phyloP scores from a whole-genome alignment of 2,113 vertebrate genomes.

The Pipra filicauda region DNA sequence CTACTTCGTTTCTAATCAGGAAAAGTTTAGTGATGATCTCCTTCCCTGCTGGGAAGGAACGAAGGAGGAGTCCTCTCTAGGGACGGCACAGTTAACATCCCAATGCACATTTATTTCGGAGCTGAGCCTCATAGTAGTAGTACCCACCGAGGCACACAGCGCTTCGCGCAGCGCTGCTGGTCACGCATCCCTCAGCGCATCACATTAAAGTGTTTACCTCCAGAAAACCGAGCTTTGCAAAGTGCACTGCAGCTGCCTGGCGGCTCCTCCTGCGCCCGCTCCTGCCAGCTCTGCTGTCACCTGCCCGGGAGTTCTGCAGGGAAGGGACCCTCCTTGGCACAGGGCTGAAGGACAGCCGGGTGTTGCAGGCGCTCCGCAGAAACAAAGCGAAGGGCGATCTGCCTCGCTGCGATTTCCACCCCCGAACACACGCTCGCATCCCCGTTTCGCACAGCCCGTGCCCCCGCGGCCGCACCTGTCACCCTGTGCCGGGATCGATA shows the following conservation, averaged over 20 bases:
- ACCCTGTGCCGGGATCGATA: background rate
- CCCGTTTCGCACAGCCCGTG: rapidly evolving
- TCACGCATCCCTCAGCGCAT: background rate
- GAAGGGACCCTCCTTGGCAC: background rate
- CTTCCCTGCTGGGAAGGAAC: constrained; percentile 23
- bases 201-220: background rate
- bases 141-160: background rate
- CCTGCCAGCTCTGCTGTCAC: background rate
- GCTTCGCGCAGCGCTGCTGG: background rate
- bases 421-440: rapidly evolving
- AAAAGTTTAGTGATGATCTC: constrained; percentile 28
- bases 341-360: background rate
- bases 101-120: background rate
- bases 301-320: background rate
- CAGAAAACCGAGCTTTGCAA: background rate
- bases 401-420: background rate
- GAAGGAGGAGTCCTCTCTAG: background rate
- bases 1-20: constrained; percentile 45
- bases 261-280: background rate
- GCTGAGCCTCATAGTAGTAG: background rate
- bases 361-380: background rate
- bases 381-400: background rate
- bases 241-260: background rate
- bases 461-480: background rate
- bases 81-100: background rate